Conservation (phyloP, 2,888 invertebrate genomes). For the Drosophila algonquin region DNA sequence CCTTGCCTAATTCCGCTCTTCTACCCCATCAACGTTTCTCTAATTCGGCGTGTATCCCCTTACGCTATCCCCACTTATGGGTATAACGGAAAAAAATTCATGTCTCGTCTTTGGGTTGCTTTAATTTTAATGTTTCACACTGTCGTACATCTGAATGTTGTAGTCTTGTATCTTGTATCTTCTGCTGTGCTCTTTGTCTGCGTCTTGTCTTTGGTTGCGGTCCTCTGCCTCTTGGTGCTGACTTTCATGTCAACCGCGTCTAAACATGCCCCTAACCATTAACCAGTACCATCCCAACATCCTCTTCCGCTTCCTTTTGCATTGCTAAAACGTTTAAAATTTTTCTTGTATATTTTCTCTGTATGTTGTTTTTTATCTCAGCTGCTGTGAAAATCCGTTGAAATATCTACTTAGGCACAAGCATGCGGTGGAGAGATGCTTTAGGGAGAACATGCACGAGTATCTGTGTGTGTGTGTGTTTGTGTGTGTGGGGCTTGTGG, state of each 20-base stretch:
- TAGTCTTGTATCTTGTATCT: not conserved
- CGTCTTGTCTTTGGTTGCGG: conserved; percentile 14
- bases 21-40: not conserved
- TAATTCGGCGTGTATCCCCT: not conserved
- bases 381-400: conserved; percentile 52
- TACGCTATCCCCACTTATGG: not conserved
- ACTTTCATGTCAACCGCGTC: conserved; percentile 46
- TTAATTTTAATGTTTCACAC: conserved; percentile 43
- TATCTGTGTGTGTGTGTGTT: conserved; percentile 16
- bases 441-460: not conserved
- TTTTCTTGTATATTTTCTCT: conserved; percentile 37
- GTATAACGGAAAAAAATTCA: not conserved
- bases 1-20: not conserved
- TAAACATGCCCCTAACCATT: conserved; percentile 42
- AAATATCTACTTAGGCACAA: conserved; percentile 65
- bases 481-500: conserved; percentile 6
- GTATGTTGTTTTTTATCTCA: conserved; percentile 49
- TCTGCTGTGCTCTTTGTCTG: not conserved
- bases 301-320: not conserved
- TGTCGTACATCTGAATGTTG: conserved; percentile 25
- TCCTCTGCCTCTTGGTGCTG: conserved; percentile 27
- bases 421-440: conserved; percentile 35
- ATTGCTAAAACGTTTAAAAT: conserved; percentile 56
- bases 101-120: conserved; percentile 13
- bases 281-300: not conserved